These are phyloP conservation scores for Platycheirus rosarum DNA, from an alignment of 2,888 invertebrate species.

Conservation along the genomic window DNA sequence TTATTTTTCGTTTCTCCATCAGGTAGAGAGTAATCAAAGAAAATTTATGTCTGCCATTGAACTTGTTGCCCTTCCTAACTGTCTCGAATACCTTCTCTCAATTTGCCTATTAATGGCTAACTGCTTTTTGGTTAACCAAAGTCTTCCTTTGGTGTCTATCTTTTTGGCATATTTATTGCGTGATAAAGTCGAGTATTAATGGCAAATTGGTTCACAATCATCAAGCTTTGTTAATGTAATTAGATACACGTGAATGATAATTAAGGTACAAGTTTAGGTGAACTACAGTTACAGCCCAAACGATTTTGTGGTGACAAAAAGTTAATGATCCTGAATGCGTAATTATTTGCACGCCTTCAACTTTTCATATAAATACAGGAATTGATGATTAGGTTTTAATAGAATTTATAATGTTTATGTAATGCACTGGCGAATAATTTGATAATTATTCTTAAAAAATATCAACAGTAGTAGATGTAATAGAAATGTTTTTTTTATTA, in stretches of 20 bases:
- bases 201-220: slow-evolving; percentile 62
- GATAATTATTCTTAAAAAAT: too few relatives aligned
- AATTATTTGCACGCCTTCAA: background rate
- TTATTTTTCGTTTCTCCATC: background rate
- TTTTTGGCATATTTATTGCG: slow-evolving; percentile 64
- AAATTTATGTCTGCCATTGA: slow-evolving; percentile 58
- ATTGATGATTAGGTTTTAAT: too few relatives aligned
- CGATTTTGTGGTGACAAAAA: slow-evolving; percentile 25
- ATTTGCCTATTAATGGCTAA: slow-evolving; percentile 29
- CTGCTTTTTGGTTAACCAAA: slow-evolving; percentile 30
- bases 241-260: slow-evolving; percentile 38
- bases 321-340: slow-evolving; percentile 7
- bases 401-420: background rate
- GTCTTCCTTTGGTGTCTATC: background rate
- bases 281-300: background rate
- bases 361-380: background rate
- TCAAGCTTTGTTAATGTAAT: slow-evolving; percentile 50
- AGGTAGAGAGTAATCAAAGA: slow-evolving; percentile 4
- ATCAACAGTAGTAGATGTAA: too few relatives aligned
- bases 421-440: too few relatives aligned
- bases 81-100: slow-evolving; percentile 22
- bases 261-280: slow-evolving; percentile 14
- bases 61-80: slow-evolving; percentile 22
- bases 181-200: slow-evolving; percentile 67
- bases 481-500: too few relatives aligned